Evolutionary conservation across 2,113 vertebrate species (phyloP).

Genomic region (Salvator merianae): DNA sequence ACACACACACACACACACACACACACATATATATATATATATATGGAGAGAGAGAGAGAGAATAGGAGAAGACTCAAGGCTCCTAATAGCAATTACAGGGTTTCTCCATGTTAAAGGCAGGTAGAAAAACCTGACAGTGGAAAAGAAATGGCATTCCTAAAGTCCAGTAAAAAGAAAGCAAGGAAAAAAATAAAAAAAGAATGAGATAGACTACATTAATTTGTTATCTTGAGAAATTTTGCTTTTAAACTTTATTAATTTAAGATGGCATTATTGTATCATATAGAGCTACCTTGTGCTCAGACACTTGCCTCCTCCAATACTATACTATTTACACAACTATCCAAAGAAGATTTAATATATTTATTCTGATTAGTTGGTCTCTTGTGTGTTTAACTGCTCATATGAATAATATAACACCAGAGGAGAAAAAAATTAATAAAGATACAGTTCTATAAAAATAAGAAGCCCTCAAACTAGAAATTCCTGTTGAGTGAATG

Average conservation of each 20-base stretch:
- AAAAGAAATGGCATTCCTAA: neutral
- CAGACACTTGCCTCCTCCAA: neutral
- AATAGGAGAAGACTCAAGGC: too few species aligned
- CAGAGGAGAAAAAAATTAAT: neutral
- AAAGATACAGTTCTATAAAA: neutral
- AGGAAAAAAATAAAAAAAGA: slow-evolving; percentile 11
- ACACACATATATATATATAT: too few species aligned
- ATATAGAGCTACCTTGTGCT: neutral
- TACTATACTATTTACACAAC: neutral
- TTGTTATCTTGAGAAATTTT: slow-evolving; percentile 4
- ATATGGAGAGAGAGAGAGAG: too few species aligned
- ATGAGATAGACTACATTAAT: slow-evolving; percentile 34
- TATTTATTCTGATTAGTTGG: neutral
- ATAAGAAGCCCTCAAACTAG: neutral
- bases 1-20: too few species aligned
- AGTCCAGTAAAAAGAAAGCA: too few species aligned
- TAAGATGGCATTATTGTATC: neutral
- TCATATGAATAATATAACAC: neutral
- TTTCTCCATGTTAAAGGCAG: neutral
- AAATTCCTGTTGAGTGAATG: neutral
- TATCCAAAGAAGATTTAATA: neutral
- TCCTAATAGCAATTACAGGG: neutral
- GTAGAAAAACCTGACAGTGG: neutral
- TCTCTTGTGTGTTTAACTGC: neutral
- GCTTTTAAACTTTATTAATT: neutral